Evolutionary conservation across 1,140 invertebrate species (phyloP), one percentile per base, ranked within the genome.

Genomic region (Caerostris extrusa): DNA sequence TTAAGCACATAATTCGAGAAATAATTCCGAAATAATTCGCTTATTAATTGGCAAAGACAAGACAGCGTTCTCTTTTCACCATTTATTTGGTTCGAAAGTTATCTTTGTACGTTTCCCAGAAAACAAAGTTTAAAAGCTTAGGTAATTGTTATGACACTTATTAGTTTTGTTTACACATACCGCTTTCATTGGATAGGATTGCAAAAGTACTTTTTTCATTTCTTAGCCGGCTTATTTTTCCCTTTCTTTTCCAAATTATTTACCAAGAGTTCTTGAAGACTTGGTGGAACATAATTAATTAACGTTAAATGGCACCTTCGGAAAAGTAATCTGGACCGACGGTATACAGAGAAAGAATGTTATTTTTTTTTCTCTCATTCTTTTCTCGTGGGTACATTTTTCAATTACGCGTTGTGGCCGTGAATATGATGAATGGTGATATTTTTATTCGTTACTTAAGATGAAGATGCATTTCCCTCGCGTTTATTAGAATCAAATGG

Each of bases 101-200:
- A 89, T 69, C 87, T 69, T 69, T 87, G 34, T 8, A 10, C 14
- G 58, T 69, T n/a, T 17, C 7, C 17, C 3, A 8, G 14, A 69
- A 89, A 69, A 12, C 17, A 6, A 34, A 89, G 50, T 89, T 89
- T 87, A 89, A 89, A 69, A 89, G 60, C 61, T 89, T 71, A 57
- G 64, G 64, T 89, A 89, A 89, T 89, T 89, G 87, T 89, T 89
- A 71, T 89, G 87, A 89, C 87, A 89, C 87, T 89, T 89, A 89
- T 89, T 89, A 89, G 87, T 89, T 89, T 89, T 69, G 87, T 69
- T 89, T 89, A 89, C 87, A 89, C 55, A 53, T 14, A 34, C 34
- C 19, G 12, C 60, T 61, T n/a, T 61, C 19, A n/a, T 67, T 55
- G 61, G 87, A 69, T 89, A 17, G 64, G 82, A 57, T 56, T 50